A percentile compares a stretch with the other conserved stretches of the same genome.
Evolutionary conservation across 1,140 invertebrate genomes (phyloP).

Genomic region (Zelostemma sp.): DNA sequence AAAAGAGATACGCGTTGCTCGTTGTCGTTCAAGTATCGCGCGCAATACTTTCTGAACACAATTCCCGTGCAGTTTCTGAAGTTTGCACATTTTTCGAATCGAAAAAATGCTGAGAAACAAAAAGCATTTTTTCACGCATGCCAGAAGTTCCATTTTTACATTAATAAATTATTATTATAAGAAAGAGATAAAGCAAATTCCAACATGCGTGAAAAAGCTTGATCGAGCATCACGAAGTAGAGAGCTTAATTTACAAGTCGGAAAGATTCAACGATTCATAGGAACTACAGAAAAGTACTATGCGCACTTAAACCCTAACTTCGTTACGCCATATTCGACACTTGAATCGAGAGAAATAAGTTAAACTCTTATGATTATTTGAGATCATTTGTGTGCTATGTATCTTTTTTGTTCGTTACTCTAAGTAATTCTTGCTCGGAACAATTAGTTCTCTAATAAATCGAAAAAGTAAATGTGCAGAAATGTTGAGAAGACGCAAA

Average conservation of each 20-base stretch:
- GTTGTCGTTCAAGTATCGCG: background rate
- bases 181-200: background rate
- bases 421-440: background rate
- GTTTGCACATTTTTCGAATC: slow-evolving; percentile 19
- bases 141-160: background rate
- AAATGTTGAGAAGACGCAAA: no score
- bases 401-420: background rate
- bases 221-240: background rate
- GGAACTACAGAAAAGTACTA: slow-evolving; percentile 22
- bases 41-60: slow-evolving; percentile 17
- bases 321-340: background rate
- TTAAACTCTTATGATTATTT: background rate
- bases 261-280: slow-evolving; percentile 21
- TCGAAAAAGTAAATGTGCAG: no score
- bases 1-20: background rate
- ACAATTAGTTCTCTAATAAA: slow-evolving; percentile 10
- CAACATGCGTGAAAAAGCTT: background rate
- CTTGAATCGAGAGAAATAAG: background rate
- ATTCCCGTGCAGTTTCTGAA: slow-evolving; percentile 3
- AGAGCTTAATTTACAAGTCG: slow-evolving; percentile 15
- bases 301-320: slow-evolving; percentile 12
- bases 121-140: background rate
- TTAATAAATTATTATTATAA: no score
- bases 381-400: background rate
- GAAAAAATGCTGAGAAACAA: slow-evolving; percentile 13